Evolutionary conservation across 37 sponge, comb jelly and placozoan species (phyloP), one percentile per base, ranked within the genome.

Genomic region (Cladorhizidae sp.): DNA sequence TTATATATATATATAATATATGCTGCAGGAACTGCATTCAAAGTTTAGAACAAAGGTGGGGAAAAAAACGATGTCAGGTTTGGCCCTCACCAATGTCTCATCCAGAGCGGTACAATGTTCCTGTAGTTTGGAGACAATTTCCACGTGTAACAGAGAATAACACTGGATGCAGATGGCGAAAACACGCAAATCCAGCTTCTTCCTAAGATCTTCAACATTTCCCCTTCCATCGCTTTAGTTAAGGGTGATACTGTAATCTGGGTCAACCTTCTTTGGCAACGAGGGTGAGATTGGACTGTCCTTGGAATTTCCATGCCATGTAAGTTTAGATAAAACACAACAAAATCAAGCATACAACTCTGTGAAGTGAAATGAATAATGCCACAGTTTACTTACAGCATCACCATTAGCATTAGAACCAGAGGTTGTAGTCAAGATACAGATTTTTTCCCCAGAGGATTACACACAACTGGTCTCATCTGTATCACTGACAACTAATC

Each of bases 221-320:
- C 70, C 32, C 93, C 93, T 1, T 21, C 35, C 11, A 17, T 35
- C 9, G 90, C 90, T 0, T 84, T 86, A 3, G 43, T 59, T 17
- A 28, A 74, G 29, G 93, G 93, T 56, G 93, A 90, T 33, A 88
- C 80, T 25, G 62, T 72, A 39, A 32, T 26, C 42, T 52, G 93
- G 93, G 23, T 51, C 11, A 28, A 72, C 63, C 23, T 88, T 92
- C 56, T 35, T 25, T 2, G 51, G 64, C 8, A 31, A 72, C 11
- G 42, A 11, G 33, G 22, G 25, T n/a, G 38, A 75, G 9, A 64
- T 9, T 15, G 79, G 83, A 37, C 28, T 17, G 14, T 64, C 75
- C 37, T 75, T 76, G 23, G 70, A 63, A 25, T 35, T 56, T 15
- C n/a, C 43, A 22, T 87, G 88, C 45, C 28, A 50, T 1, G 37